Conservation (phyloP, 2,113 vertebrate species). For the Aldabrachelys gigantea region DNA sequence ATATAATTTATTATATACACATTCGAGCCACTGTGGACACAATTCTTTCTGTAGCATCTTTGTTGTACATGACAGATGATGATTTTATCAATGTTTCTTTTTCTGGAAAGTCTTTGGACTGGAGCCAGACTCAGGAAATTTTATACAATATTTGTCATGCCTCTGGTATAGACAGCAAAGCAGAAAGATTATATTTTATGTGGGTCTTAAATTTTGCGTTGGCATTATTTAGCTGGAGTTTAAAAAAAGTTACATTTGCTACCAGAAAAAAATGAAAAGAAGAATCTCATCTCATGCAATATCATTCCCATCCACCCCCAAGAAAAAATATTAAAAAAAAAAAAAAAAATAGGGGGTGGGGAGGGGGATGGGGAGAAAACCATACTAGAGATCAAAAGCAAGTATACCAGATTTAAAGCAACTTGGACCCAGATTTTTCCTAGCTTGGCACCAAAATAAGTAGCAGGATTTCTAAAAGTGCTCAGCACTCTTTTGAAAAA, state of each 20-base stretch:
- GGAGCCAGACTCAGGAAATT: not conserved
- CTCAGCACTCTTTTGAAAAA: not conserved
- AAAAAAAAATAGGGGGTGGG: not conserved
- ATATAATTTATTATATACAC: not conserved
- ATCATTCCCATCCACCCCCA: not conserved
- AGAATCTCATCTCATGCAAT: not conserved
- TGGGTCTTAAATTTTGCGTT: not conserved
- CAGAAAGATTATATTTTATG: conserved; percentile 5
- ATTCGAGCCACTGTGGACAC: not conserved
- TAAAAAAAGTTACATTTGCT: not conserved
- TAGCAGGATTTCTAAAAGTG: not conserved
- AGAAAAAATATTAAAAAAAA: not conserved
- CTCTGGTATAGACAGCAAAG: conserved; percentile 5
- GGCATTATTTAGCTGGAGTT: not conserved
- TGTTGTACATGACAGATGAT: not conserved
- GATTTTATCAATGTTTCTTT: not conserved
- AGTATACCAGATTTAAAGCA: not conserved
- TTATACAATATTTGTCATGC: not conserved
- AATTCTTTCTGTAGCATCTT: not conserved
- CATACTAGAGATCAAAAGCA: not conserved
- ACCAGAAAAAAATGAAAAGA: not conserved
- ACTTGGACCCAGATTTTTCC: not conserved
- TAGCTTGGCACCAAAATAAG: not conserved
- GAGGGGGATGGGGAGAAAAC: too few species aligned
- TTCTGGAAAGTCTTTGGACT: conserved; percentile 32